A percentile compares a stretch with the other conserved stretches of the same genome.
Evolutionary conservation across 1,140 invertebrate species (phyloP).

Genomic region (Diachasmimorpha longicaudata): DNA sequence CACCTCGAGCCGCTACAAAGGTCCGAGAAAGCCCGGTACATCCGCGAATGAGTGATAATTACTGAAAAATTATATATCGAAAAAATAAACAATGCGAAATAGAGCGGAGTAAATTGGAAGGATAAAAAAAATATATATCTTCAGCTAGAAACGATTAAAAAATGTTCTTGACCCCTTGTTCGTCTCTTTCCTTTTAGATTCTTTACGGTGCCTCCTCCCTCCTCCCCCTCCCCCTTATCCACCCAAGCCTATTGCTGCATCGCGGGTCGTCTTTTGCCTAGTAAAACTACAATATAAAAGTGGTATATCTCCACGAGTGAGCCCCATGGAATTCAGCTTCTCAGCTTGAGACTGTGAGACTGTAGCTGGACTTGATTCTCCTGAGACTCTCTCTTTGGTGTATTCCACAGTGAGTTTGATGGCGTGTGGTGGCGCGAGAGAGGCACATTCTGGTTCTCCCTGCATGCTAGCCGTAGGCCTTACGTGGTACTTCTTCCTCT

Average conservation of each 20-base stretch:
- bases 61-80: too few relatives aligned
- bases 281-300: not conserved
- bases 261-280: not conserved
- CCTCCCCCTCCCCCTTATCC: too few relatives aligned
- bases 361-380: constrained; percentile 40
- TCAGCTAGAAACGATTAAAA: not conserved
- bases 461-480: constrained; percentile 58
- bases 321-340: constrained; percentile 57
- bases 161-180: not conserved
- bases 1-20: too few relatives aligned
- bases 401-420: constrained; percentile 37
- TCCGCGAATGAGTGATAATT: too few relatives aligned
- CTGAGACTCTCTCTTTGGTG: constrained; percentile 20
- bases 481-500: constrained; percentile 11
- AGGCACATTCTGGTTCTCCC: constrained; percentile 54
- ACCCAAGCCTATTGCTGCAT: too few relatives aligned
- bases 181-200: not conserved
- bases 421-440: constrained; percentile 34
- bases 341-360: constrained; percentile 50
- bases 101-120: too few relatives aligned
- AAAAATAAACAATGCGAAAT: too few relatives aligned
- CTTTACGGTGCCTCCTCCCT: not conserved
- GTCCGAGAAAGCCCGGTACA: too few relatives aligned
- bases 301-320: not conserved
- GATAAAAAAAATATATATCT: too few relatives aligned